Evolutionary conservation across 2,888 invertebrate genomes (phyloP).

Genomic region (Eucriotettix oculatus): DNA sequence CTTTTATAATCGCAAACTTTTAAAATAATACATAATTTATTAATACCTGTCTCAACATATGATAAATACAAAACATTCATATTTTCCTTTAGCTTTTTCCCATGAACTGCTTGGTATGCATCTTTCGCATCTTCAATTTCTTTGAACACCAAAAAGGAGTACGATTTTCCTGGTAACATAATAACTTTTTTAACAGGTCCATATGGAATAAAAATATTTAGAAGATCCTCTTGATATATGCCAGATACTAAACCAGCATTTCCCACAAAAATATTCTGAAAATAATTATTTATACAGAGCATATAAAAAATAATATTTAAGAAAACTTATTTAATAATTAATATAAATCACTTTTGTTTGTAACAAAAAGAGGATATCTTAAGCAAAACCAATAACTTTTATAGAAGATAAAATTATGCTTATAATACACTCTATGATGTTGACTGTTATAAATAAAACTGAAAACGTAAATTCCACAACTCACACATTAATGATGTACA

Average conservation of each 20-base stretch:
- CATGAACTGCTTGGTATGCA: constrained; percentile 44
- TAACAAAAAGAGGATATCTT: neutral
- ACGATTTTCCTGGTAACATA: constrained; percentile 64
- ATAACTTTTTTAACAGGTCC: constrained; percentile 41
- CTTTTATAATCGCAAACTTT: no score
- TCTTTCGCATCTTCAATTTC: constrained; percentile 30
- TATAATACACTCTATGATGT: neutral
- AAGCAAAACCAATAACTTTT: neutral
- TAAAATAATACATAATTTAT: no score
- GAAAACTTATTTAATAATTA: neutral
- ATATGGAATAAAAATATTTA: constrained; percentile 32
- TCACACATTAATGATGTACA: no score
- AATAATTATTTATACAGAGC: constrained; percentile 17
- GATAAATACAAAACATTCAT: constrained; percentile 46
- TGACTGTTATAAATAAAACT: neutral
- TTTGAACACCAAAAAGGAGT: constrained; percentile 54
- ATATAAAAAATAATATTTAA: constrained; percentile 3
- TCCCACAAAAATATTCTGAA: constrained; percentile 57
- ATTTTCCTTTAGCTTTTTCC: constrained; percentile 30
- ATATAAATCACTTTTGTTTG: neutral
- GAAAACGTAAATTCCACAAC: no score
- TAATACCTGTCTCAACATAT: constrained; percentile 39
- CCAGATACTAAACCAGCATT: constrained; percentile 79
- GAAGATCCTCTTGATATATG: constrained; percentile 44
- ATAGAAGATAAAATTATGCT: neutral